phyloP scores from a whole-genome alignment of 2,797 vertebrate species.

The Darevskia mixta region DNA sequence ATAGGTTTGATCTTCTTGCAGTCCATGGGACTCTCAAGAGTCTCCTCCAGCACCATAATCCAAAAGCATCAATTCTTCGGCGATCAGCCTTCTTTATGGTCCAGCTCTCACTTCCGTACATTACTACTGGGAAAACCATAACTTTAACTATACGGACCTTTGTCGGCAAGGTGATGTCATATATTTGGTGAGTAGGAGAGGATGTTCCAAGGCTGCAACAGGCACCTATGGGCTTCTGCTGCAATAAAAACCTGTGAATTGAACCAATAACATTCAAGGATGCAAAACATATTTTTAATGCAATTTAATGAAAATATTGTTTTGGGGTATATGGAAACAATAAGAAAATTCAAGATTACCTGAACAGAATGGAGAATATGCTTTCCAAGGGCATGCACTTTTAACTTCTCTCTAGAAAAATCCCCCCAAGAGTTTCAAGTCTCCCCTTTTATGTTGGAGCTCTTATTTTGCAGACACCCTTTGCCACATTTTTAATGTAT shows the following conservation, averaged over 20 bases:
- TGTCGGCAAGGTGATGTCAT: no score
- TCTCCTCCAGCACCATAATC: no score
- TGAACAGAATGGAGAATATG: background rate
- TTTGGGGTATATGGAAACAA: background rate
- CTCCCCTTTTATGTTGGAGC: background rate
- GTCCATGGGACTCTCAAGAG: no score
- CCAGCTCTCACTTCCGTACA: no score
- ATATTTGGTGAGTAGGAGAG: background rate
- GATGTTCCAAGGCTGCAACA: background rate
- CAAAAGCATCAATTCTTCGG: no score
- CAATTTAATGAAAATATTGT: background rate
- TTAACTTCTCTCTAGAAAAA: background rate
- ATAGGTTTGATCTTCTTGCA: no score
- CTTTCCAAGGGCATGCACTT: background rate
- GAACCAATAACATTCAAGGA: background rate
- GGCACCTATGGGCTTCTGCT: background rate
- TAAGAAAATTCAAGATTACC: background rate
- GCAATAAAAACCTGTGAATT: background rate
- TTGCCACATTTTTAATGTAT: background rate
- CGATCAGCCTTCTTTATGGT: no score
- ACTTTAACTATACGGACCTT: no score
- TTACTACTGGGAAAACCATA: no score
- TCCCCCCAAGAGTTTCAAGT: background rate
- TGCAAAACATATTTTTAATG: background rate
- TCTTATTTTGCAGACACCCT: background rate